Evolutionary conservation across 2,797 vertebrate species (phyloP).

Genomic region (Adrianichthys oophorus): DNA sequence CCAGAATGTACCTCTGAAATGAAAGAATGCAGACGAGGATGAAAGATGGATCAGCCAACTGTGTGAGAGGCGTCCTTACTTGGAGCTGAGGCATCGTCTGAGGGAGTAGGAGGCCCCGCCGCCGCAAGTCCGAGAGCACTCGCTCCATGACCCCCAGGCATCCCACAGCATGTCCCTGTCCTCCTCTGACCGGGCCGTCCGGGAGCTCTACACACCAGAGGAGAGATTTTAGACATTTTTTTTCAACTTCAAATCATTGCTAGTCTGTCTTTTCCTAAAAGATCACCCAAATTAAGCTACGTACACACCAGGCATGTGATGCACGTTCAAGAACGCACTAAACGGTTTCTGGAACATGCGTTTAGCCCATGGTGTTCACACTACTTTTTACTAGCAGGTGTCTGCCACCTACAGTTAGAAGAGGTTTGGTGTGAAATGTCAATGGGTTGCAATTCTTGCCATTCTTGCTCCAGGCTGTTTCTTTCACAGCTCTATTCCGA

Average conservation of each 20-base stretch:
- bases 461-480: too few species aligned
- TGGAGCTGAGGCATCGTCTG: conserved; percentile 91
- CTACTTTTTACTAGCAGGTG: too few species aligned
- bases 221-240: background rate
- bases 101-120: conserved; percentile 95
- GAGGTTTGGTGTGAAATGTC: too few species aligned
- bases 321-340: too few species aligned
- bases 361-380: too few species aligned
- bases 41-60: background rate
- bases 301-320: too few species aligned
- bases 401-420: too few species aligned
- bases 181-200: conserved; percentile 91
- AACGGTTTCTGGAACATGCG: too few species aligned
- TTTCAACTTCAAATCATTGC: too few species aligned
- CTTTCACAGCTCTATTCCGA: too few species aligned
- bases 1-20: background rate
- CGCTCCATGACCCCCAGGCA: conserved; percentile 95
- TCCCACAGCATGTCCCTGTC: conserved; percentile 92
- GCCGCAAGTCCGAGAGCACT: conserved; percentile 94
- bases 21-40: background rate
- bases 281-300: background rate
- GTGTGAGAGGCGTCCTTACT: conserved; percentile 74
- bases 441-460: too few species aligned
- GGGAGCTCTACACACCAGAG: conserved; percentile 81
- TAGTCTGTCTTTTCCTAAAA: background rate